A percentile compares a stretch with the other conserved stretches of the same genome.
These are phyloP conservation scores for Athalia circularis DNA, from an alignment of 2,888 invertebrate species.

Conservation along the genomic window DNA sequence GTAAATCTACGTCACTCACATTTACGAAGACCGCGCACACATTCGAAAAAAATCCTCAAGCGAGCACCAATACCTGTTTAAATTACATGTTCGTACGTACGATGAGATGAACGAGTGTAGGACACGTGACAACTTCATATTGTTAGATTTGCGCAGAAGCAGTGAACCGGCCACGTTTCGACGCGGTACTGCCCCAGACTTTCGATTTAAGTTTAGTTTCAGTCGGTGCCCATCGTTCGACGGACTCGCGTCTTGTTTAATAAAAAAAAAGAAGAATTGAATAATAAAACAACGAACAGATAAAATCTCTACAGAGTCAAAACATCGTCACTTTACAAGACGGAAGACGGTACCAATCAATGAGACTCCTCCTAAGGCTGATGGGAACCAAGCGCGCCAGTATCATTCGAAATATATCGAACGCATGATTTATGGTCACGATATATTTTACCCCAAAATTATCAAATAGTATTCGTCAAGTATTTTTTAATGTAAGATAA, in stretches of 20 bases:
- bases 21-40: neutral
- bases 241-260: constrained; percentile 52
- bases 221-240: constrained; percentile 64
- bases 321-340: neutral
- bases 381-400: too few relatives aligned
- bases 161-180: constrained; percentile 38
- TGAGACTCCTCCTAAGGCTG: too few relatives aligned
- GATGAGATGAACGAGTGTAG: neutral
- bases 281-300: constrained; percentile 1
- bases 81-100: neutral
- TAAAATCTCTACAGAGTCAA: neutral
- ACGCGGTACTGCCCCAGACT: constrained; percentile 35
- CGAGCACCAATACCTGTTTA: constrained; percentile 2
- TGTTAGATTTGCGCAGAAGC: constrained; percentile 41
- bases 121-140: constrained; percentile 37
- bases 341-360: neutral
- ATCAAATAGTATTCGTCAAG: too few relatives aligned
- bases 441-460: too few relatives aligned
- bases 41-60: neutral
- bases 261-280: neutral
- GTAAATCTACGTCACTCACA: neutral
- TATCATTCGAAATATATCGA: too few relatives aligned
- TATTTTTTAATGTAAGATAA: too few relatives aligned
- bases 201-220: constrained; percentile 60
- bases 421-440: too few relatives aligned